Conservation (phyloP, 1,140 invertebrate species). For the Aphidius gifuensis region DNA sequence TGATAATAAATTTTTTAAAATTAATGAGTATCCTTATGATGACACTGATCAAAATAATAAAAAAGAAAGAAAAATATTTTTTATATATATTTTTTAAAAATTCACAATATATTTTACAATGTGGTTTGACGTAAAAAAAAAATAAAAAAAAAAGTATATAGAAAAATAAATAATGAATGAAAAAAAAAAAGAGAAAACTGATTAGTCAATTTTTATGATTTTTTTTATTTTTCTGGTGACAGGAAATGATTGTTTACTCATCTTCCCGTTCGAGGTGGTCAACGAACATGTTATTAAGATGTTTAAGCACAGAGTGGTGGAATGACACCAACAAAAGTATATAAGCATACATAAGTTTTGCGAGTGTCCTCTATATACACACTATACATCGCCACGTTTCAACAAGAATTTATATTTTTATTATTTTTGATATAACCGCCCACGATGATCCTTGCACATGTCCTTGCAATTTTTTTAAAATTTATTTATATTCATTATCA, state of each 20-base stretch:
- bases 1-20: neutral
- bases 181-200: no score
- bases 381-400: conserved; percentile 13
- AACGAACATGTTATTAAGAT: conserved; percentile 35
- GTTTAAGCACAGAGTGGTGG: conserved; percentile 33
- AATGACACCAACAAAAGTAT: conserved; percentile 13
- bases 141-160: no score
- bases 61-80: neutral
- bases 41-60: neutral
- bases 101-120: no score
- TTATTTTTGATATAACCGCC: neutral
- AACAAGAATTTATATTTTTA: conserved; percentile 8
- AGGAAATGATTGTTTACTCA: neutral
- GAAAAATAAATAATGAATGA: no score
- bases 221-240: no score
- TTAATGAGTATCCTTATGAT: neutral
- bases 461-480: no score
- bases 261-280: conserved; percentile 2
- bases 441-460: neutral
- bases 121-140: no score
- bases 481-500: no score
- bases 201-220: no score
- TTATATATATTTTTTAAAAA: neutral
- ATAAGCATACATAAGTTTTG: conserved; percentile 4
- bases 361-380: neutral